Evolutionary conservation across 2,797 vertebrate species (phyloP), one percentile per base, ranked within the genome.

Genomic region (Cossypha dichroa): DNA sequence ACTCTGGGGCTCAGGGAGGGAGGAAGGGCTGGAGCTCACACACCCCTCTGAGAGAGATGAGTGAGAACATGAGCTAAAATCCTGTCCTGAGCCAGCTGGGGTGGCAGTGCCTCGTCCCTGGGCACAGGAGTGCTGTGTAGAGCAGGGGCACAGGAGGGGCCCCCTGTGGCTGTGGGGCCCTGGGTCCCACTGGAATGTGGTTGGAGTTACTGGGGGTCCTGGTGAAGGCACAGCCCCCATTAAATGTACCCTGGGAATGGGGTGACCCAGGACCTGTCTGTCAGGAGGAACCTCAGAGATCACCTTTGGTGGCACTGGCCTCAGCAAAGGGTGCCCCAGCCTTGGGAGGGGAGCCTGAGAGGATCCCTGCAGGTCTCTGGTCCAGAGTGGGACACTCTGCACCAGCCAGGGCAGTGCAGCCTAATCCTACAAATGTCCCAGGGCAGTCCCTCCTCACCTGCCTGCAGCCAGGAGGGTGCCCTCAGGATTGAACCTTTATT

Each of bases 211-310:
- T 54, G 43, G 34, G 34, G 16, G 28, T 45, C 10, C 69, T 45
- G 58, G 25, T 5, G 55, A 68, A 43, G 51, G 41, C 58, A 63
- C 26, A 29, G 7, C 18, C 8, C 11, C 13, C 6, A 0, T 6
- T 6, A 23, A 48, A n/a, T 8, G 9, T 3, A 3, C 0, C 2
- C 41, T 85, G n/a, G n/a, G 41, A 13, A 22, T 0, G 33, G 13
- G 46, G 23, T 11, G 49, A 34, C 10, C 45, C 59, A 31, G 60
- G 36, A 28, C 11, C 21, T 52, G 26, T 29, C 52, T 56, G 34
- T 22, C 52, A 31, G 83, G 13, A 54, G 34, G 25, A 20, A 3
- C 11, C 55, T 34, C 25, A 25, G 7, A 2, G 13, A 6, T 25
- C 40, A 21, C 28, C 45, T 46, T 12, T 25, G 60, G 33, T 6